Conservation (phyloP, 2,888 invertebrate genomes). For the Nebria salina region DNA sequence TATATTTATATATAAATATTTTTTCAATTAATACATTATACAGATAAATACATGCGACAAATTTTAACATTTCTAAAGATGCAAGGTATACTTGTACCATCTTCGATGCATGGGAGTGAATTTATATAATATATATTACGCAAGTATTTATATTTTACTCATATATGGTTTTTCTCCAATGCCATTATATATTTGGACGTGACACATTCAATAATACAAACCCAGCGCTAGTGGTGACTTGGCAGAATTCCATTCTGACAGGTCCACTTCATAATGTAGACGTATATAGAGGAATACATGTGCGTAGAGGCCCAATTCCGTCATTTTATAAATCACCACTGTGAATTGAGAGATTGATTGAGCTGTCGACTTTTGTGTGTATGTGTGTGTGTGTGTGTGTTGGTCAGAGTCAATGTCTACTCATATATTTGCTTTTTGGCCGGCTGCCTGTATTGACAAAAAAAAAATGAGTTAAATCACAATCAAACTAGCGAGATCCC, state of each 20-base stretch:
- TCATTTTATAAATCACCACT: conserved; percentile 14
- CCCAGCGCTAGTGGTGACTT: not conserved
- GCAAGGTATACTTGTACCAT: too few species aligned
- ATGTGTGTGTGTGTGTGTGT: not conserved
- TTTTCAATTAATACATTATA: too few species aligned
- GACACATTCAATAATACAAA: conserved; percentile 9
- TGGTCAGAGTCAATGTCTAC: not conserved
- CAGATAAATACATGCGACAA: too few species aligned
- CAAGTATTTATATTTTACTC: too few species aligned
- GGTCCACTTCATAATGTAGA: not conserved
- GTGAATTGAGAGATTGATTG: conserved; percentile 10
- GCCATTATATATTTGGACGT: too few species aligned
- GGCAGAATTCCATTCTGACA: not conserved
- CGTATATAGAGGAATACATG: not conserved
- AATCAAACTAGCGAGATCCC: conserved; percentile 14
- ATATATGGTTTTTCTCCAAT: too few species aligned
- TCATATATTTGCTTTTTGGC: not conserved
- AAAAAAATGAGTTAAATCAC: conserved; percentile 13
- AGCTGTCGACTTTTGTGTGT: conserved; percentile 2
- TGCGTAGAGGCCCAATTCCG: not conserved
- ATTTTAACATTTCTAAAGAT: too few species aligned
- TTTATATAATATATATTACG: too few species aligned
- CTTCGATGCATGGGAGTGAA: too few species aligned
- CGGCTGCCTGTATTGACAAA: not conserved
- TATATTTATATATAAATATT: too few species aligned